Conservation (phyloP, 2,888 invertebrate species). For the Neocrepidodera transversa region DNA sequence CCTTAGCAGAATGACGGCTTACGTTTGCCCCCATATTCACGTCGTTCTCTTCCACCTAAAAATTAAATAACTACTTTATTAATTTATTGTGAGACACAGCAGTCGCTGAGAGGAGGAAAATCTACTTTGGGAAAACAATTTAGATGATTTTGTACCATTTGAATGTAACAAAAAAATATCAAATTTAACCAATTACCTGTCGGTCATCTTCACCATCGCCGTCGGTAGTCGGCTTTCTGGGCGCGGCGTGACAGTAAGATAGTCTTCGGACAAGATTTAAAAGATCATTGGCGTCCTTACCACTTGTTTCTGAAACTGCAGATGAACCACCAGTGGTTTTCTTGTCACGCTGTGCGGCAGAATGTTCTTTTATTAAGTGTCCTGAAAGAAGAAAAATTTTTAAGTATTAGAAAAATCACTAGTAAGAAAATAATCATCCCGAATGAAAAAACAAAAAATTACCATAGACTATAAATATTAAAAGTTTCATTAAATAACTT, state of each 20-base stretch:
- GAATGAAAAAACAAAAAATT: neutral
- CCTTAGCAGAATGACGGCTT: slow-evolving; percentile 77
- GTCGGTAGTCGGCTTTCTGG: slow-evolving; percentile 1
- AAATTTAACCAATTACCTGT: slow-evolving; percentile 15
- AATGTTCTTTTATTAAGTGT: slow-evolving; percentile 44
- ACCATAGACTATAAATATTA: no score
- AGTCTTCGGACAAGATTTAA: slow-evolving; percentile 55
- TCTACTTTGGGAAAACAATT: no score
- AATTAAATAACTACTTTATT: no score
- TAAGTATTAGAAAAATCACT: no score
- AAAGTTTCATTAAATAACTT: no score
- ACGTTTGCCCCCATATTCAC: slow-evolving; percentile 79
- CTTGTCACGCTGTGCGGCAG: slow-evolving; percentile 26
- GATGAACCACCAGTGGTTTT: slow-evolving; percentile 10
- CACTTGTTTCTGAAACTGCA: slow-evolving; percentile 36
- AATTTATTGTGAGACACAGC: no score
- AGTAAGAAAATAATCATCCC: no score
- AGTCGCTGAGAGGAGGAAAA: no score
- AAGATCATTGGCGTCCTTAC: slow-evolving; percentile 62
- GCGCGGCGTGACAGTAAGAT: slow-evolving; percentile 52
- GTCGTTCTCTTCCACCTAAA: slow-evolving; percentile 57
- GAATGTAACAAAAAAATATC: no score
- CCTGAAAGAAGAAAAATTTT: slow-evolving; percentile 45
- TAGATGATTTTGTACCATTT: no score
- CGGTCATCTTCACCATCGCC: slow-evolving; percentile 16